Evolutionary conservation across 2,113 vertebrate species (phyloP), one percentile per base, ranked within the genome.

Genomic region (Porphyrio hochstetteri): DNA sequence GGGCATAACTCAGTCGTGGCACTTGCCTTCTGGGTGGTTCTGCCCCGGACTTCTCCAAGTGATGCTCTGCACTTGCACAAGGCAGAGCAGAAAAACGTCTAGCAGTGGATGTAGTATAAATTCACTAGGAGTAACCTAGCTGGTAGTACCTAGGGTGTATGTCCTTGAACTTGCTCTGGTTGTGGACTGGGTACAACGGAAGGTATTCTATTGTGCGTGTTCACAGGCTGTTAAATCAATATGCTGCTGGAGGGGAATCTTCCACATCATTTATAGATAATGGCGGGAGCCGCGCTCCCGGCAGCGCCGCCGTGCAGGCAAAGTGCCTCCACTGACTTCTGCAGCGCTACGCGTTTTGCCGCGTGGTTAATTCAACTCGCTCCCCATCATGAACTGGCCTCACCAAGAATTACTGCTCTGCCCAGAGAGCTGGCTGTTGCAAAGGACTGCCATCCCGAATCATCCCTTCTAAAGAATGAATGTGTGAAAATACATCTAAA

Each of bases 251-350:
- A 95, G 94, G 95, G 93, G 46, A 95, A 93, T 95, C 85, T 93
- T 96, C 92, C 94, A 90, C 94, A 81, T 82, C 81, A 96, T 90
- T 96, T 93, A 90, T 92, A 77, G 88, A 96, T 75, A 92, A 92
- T 75, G 52, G 85, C 42, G 64, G 71, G 61, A 76, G 91, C 76
- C 79, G 59, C 80, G 85, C 89, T 90, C 38, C 77, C 80, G 82
- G 82, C 86, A 83, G 69, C 82, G 84, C 10, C 35, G 64, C 35
- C 63, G 60, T 10, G 52, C 85, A 81, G 71, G 64, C 72, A 94
- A 94, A 96, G 89, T 94, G 90, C 89, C 44, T 95, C 50, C 70
- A 96, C 90, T 90, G 90, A 96, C 82, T 94, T 83, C 44, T 72
- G 50, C 82, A 71, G 61, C 31, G 61, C 83, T 96, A 81, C 1